These are phyloP conservation scores for Ctenomys sociabilis DNA, from an alignment of 2,113 vertebrate genomes.

Conservation along the genomic window DNA sequence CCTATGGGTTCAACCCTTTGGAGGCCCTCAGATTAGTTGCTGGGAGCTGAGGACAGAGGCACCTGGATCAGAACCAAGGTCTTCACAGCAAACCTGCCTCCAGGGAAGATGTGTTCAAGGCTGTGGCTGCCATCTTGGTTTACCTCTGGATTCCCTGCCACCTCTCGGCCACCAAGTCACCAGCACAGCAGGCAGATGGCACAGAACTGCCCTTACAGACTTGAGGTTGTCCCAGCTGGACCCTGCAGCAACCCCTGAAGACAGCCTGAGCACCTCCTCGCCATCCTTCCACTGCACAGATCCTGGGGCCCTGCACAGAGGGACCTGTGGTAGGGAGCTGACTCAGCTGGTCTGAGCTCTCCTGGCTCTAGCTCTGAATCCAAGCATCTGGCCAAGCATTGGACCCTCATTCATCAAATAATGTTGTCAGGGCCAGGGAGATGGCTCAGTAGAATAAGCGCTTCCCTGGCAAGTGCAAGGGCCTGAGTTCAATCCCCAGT, in stretches of 20 bases:
- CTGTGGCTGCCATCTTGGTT: not conserved
- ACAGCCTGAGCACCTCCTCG: not conserved
- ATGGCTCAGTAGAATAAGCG: too few relatives aligned
- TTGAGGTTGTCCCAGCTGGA: not conserved
- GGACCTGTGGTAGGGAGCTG: not conserved
- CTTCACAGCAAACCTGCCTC: not conserved
- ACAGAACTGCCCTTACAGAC: not conserved
- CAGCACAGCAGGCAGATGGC: not conserved
- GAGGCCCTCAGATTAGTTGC: not conserved
- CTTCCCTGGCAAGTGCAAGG: too few relatives aligned
- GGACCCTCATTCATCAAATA: not conserved
- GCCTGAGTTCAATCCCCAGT: too few relatives aligned
- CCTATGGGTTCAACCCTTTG: not conserved
- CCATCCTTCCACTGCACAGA: accelerated
- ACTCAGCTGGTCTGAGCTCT: not conserved
- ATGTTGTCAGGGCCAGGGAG: too few relatives aligned
- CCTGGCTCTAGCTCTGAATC: not conserved
- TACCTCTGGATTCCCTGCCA: not conserved
- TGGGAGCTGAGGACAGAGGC: not conserved
- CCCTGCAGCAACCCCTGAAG: not conserved
- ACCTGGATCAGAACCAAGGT: not conserved
- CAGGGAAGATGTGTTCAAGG: not conserved
- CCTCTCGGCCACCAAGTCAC: not conserved
- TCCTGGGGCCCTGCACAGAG: not conserved
- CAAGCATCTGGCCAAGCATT: not conserved